Evolutionary conservation across 2,797 vertebrate species (phyloP), one percentile per base, ranked within the genome.

Genomic region (Acrossocheilus fasciatus): DNA sequence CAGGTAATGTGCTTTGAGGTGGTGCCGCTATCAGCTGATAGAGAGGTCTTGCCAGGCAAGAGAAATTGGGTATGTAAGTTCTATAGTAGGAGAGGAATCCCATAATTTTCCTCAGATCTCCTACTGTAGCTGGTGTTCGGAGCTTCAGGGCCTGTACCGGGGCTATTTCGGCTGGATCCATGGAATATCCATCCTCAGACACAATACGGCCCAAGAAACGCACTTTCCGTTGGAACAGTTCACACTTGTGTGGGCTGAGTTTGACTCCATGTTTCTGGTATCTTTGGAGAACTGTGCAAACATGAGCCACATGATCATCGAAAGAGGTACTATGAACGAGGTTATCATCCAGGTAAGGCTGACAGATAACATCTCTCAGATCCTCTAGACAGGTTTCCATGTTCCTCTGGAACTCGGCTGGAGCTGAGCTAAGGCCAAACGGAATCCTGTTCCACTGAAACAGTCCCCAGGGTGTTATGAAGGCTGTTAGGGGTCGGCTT

Each of bases 401-500:
- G 45, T n/a, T 70, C 18, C 66, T 86, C 62, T 86, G 84, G 50
- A 86, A 80, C 30, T 86, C 75, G 0, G 84, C 84, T 14, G 88
- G 84, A 2, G 84, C 89, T 6, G 66, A 59, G 8, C 86, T 83
- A 36, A 90, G 77, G 0, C 77, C 86, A 85, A 91, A 90, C 4
- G 87, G 83, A 14, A 91, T 89, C 17, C 57, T 54, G 10, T 82
- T 84, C 85, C 83, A 87, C 36, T 90, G 68, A 41, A 85, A 84
- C 7, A 64, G 62, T 30, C 62, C 62, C 11, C 62, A 64, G 26
- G 62, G 11, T 64, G 62, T 64, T 30, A 0, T 86, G 15, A 1
- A 76, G 85, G 85, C 87, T 87, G 2, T 68, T 36, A 68, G 59
- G 72, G 43, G 87, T 84, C 6, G 20, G 41, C 77, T 36, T 3